These are phyloP conservation scores for Ophion costatus DNA, from an alignment of 2,888 invertebrate genomes.

Conservation along the genomic window DNA sequence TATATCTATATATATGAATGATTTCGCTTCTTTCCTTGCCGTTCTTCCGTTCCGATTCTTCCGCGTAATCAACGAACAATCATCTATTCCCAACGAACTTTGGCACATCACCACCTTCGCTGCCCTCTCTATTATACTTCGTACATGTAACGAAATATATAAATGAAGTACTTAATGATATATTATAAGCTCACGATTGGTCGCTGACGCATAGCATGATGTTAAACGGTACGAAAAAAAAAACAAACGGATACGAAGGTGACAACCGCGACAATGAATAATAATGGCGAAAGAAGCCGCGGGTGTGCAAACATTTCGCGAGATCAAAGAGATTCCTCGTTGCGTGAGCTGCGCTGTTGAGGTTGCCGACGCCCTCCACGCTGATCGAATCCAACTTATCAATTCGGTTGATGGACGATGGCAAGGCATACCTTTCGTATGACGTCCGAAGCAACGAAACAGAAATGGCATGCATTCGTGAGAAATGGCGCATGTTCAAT, in stretches of 20 bases:
- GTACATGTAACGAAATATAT: constrained; percentile 41
- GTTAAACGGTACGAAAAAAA: constrained; percentile 12
- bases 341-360: constrained; percentile 64
- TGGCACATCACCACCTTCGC: constrained; percentile 40
- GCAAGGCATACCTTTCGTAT: not conserved
- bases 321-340: constrained; percentile 75
- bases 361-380: not conserved
- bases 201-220: constrained; percentile 47
- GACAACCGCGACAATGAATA: constrained; percentile 30
- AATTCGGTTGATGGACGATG: not conserved
- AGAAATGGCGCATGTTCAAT: not conserved
- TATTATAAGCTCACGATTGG: constrained; percentile 44
- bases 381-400: not conserved
- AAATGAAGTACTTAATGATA: constrained; percentile 5
- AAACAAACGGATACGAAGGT: constrained; percentile 2
- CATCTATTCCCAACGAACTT: constrained; percentile 25
- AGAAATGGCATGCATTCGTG: not conserved
- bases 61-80: constrained; percentile 24
- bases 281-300: constrained; percentile 50
- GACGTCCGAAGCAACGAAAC: not conserved
- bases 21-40: constrained; percentile 35
- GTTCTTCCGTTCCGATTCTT: constrained; percentile 49
- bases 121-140: constrained; percentile 42
- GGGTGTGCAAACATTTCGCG: constrained; percentile 66
- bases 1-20: constrained; percentile 2